A percentile compares a stretch with the other conserved stretches of the same genome.
Evolutionary conservation across 2,888 invertebrate genomes (phyloP).

Genomic region (Ormyrus thymus): DNA sequence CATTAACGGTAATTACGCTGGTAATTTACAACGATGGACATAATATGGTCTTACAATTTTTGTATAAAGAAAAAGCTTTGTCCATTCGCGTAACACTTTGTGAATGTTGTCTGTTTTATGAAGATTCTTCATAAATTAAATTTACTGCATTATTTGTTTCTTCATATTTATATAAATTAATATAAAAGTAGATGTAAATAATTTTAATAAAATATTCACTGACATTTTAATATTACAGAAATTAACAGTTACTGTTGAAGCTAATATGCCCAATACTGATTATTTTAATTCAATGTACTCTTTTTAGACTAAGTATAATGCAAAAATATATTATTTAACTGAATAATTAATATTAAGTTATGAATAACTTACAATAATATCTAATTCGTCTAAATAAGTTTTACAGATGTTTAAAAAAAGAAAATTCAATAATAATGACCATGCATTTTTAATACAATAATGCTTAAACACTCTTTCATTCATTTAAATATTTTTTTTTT

Average conservation of each 20-base stretch:
- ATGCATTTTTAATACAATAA: constrained; percentile 45
- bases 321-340: constrained; percentile 53
- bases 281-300: constrained; percentile 47
- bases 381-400: constrained; percentile 50
- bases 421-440: constrained; percentile 32
- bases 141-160: constrained; percentile 10
- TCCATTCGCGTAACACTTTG: constrained; percentile 15
- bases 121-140: constrained; percentile 28
- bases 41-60: constrained; percentile 15
- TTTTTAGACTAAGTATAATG: constrained; percentile 41
- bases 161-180: constrained; percentile 11
- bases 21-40: constrained; percentile 28
- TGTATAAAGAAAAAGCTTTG: constrained; percentile 15
- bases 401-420: constrained; percentile 45
- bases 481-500: constrained; percentile 46
- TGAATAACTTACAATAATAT: constrained; percentile 45
- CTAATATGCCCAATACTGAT: constrained; percentile 51
- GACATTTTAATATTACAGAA: constrained; percentile 33
- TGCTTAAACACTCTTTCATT: constrained; percentile 48
- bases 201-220: constrained; percentile 39
- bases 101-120: background rate
- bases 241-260: constrained; percentile 24
- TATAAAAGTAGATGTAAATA: constrained; percentile 35
- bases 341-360: constrained; percentile 44
- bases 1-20: constrained; percentile 1